Base-by-base conservation (phyloP, 2,113 vertebrate genomes). In the Microcebus jonahi region DNA sequence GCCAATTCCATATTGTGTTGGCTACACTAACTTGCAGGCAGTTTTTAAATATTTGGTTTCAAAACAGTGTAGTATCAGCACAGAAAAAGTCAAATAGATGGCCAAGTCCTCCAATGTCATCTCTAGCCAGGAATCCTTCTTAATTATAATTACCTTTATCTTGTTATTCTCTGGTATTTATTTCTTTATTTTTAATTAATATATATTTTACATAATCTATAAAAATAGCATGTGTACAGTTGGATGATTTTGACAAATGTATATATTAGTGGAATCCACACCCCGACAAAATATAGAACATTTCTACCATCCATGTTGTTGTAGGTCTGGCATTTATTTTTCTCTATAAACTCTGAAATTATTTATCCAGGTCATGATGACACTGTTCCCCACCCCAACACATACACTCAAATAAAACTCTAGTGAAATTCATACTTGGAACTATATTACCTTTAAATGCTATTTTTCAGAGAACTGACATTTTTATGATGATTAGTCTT, bases 31-130 rank as follows among this genome's bases (percentile, higher is more conserved):
- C 34, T 31, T 73, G 12, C 88, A 2, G 39, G 42, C 9, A 90
- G 82, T 63, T 92, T 92, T 39, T 63, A 70, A 92, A 71, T 36
- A 86, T 67, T 68, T 61, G 57, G 42, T 86, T 96, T 87, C 25
- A 53, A 39, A 90, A 48, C 31, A 53, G 48, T 36, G 53, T 8
- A 3, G 15, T 48, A 4, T 63, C 59, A 80, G 5, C 14, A 91
- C 1, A 84, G 20, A 8, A 86, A 86, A 5, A 82, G 25, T 76
- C 53, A 90, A 82, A 34, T 17, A 53, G 45, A 61, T 31, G 36
- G 27, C 18, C 73, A 80, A 55, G 27, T 39, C 42, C 12, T n/a
- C 48, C 31, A 36, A 6, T 3, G 31, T 57, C 0, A 36, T 5
- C 73, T 25, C 9, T 61, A 45, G 65, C 11, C 73, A 45, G 42